Percentiles rank a stretch among this genome's conserved stretches.
Evolutionary conservation across 2,888 invertebrate species (phyloP).

Genomic region (Acanthosepion lycidas): DNA sequence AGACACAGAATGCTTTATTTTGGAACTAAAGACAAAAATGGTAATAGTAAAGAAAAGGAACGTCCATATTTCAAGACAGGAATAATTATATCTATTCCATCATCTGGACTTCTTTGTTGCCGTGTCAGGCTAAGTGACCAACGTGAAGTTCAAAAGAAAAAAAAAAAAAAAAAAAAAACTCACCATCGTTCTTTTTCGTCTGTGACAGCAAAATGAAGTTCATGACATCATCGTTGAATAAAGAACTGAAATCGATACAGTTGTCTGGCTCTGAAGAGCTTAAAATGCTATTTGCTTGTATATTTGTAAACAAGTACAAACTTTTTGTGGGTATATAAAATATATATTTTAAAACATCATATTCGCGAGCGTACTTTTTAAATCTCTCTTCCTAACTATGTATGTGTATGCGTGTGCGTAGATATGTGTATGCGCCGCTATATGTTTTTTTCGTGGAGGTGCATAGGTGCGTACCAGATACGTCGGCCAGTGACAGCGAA

Average conservation of each 20-base stretch:
- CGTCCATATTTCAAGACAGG: background rate
- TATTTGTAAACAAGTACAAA: background rate
- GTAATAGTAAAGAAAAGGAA: background rate
- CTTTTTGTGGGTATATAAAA: background rate
- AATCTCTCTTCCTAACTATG: background rate
- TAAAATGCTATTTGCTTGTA: background rate
- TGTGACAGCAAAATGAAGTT: background rate
- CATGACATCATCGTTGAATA: background rate
- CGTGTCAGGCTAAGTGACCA: background rate
- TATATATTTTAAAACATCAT: background rate
- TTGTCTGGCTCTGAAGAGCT: background rate
- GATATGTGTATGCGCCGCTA: background rate
- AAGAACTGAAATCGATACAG: background rate
- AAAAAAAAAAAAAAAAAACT: background rate
- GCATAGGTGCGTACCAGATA: background rate
- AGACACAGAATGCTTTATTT: no score
- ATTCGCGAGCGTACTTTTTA: background rate
- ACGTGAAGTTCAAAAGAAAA: background rate
- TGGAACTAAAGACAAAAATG: background rate
- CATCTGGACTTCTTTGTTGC: background rate
- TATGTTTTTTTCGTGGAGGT: background rate
- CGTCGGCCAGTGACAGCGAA: no score
- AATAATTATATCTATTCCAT: background rate
- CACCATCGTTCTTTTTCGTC: background rate
- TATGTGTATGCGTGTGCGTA: background rate